Evolutionary conservation across 2,888 invertebrate species (phyloP), one percentile per base, ranked within the genome.

Genomic region (Julus scandinavius): DNA sequence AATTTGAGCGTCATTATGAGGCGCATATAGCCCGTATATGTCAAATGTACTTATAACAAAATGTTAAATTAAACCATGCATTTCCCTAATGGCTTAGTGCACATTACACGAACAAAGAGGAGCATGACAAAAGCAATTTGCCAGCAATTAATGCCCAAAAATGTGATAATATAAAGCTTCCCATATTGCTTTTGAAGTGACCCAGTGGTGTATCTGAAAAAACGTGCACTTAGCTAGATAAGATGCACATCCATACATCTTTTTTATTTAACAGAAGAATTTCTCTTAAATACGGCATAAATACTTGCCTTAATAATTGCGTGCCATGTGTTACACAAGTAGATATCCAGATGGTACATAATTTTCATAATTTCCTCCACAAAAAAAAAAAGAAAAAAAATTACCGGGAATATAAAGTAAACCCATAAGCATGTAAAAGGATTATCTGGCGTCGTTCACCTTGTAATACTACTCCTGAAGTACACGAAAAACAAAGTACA

Each of bases 121-220:
- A 38, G 38, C 11, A 38, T 38, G 80, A 80, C 80, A 80, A 38
- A 80, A 80, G 80, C 80, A 80, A 80, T 80, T 80, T 80, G 80
- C 38, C 80, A 80, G 80, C 80, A 80, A 80, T 80, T 80, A 80
- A 80, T 80, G 80, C 80, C 54, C 80, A 80, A 80, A 29, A 80
- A 13, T 13, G 13, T 80, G 13, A 6, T 80, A 29, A 80, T 80
- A 38, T 80, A 38, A 38, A 80, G 80, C 38, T 80, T 80, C 29
- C 38, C 38, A 80, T 80, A 80, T 80, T 80, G 80, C 80, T 38
- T 13, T 38, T 80, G 38, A 80, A 80, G 80, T 80, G 80, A 80
- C 80, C 80, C 80, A 80, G 38, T 29, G 80, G 2, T 29, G 38
- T 38, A 13, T 15, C 1, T 15, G 13, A 80, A 80, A 80, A 80